A percentile compares a stretch with the other conserved stretches of the same genome.
phyloP scores from a whole-genome alignment of 2,888 invertebrate species.

The Drosophila koepferae region DNA sequence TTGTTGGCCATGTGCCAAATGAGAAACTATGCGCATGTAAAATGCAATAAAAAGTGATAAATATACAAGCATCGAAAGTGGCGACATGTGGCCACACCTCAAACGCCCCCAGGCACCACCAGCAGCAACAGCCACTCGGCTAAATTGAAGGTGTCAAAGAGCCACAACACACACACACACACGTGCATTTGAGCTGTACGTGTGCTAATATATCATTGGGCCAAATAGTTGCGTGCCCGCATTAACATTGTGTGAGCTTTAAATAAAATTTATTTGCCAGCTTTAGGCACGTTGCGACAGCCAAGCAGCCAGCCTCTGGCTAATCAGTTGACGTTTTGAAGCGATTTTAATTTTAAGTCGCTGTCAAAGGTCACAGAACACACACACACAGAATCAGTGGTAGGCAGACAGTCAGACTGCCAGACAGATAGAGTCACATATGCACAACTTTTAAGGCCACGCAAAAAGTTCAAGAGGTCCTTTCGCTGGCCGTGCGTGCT shows the following conservation, averaged over 20 bases:
- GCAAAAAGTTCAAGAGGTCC: slow-evolving; percentile 52
- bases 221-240: slow-evolving; percentile 72
- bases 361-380: slow-evolving; percentile 54
- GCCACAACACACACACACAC: slow-evolving; percentile 9
- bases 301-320: slow-evolving; percentile 33
- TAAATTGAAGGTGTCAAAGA: slow-evolving; percentile 75
- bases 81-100: slow-evolving; percentile 51
- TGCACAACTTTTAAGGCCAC: slow-evolving; percentile 53
- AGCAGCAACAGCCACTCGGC: slow-evolving; percentile 37
- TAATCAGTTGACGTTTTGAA: slow-evolving; percentile 56
- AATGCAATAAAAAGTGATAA: slow-evolving; percentile 63
- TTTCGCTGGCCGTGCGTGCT: slow-evolving; percentile 58
- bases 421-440: slow-evolving; percentile 36
- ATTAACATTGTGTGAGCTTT: slow-evolving; percentile 61
- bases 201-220: slow-evolving; percentile 70
- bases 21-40: slow-evolving; percentile 46
- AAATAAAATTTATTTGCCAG: slow-evolving; percentile 65
- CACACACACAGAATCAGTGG: neutral
- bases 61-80: slow-evolving; percentile 55
- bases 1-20: slow-evolving; percentile 53
- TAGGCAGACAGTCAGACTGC: slow-evolving; percentile 6
- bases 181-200: slow-evolving; percentile 7
- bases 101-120: slow-evolving; percentile 21
- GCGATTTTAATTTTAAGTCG: slow-evolving; percentile 62
- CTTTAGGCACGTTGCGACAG: slow-evolving; percentile 59